Conservation (phyloP, 2,113 vertebrate species). For the Solea senegalensis region DNA sequence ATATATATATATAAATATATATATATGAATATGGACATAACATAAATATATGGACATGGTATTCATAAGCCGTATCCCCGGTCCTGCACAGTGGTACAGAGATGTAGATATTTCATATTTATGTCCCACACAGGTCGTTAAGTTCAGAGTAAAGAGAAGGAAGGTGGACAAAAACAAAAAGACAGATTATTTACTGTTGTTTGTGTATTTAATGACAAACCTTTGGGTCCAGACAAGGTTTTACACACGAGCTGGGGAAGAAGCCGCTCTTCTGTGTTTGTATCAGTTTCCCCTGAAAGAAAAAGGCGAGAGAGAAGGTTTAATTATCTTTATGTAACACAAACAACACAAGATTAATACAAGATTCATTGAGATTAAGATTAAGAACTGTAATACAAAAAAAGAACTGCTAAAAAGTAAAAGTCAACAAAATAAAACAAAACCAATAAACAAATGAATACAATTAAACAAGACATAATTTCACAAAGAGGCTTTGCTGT, state of each 20-base stretch:
- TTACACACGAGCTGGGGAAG: slow-evolving; percentile 93
- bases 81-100: background rate
- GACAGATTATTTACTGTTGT: background rate
- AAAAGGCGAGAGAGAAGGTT: background rate
- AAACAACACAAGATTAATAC: background rate
- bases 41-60: no score
- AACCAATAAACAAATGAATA: no score
- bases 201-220: slow-evolving; percentile 64
- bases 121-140: background rate
- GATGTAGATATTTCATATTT: background rate
- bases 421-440: no score
- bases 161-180: no score
- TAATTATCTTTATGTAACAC: background rate
- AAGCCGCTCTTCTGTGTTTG: slow-evolving; percentile 91
- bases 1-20: no score
- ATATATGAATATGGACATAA: no score
- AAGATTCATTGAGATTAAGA: background rate
- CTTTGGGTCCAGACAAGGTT: slow-evolving; percentile 93
- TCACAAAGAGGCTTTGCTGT: no score
- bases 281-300: slow-evolving; percentile 87
- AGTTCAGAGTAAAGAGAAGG: background rate
- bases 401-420: no score
- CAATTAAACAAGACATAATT: no score
- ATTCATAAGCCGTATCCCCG: no score
- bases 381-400: background rate